Base-by-base conservation (phyloP, 2,888 invertebrate species). In the Cryptocheilus praepositus region DNA sequence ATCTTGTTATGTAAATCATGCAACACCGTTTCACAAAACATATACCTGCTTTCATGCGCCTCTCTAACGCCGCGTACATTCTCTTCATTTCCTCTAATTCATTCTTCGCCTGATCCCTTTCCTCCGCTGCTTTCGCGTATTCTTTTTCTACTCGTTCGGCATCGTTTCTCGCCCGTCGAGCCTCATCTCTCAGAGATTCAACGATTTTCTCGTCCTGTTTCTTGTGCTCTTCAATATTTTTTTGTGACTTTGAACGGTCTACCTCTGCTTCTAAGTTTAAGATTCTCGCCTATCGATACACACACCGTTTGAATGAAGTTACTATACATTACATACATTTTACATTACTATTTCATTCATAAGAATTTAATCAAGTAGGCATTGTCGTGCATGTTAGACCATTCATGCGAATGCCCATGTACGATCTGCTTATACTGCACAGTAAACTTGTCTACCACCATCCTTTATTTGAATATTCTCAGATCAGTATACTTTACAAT, bases 101-200 rank as follows among this genome's bases (percentile, higher is more conserved):
- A 64, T 92, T 91, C 83, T 93, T 92, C 0, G 93, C 92, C 61
- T 92, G 91, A 81, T 96, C 95, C 79, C 95, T 90, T 85, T 95
- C 92, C 83, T 95, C 95, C 13, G 94, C 93, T 0, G 94, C 93
- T 75, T 92, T 91, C 67, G 94, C 92, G 85, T 93, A 96, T 86
- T 95, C 94, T 83, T 93, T 93, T 82, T 96, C 95, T 80, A 95
- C 91, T 83, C 94, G 94, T 83, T 96, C 95, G 0, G 95, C 94
- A 8, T 93, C 93, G 83, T 94, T 94, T 80, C 94, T 93, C 0
- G 95, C 94, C 80, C 94, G 93, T 57, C 94, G 93, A 0, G 94
- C 94, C 88, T 95, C 95, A 80, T 92, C 90, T 87, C 94, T 95
- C 59, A 96, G 90, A 65, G 92, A 92, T 76, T 92, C 92, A 0